phyloP scores from a whole-genome alignment of 2,113 vertebrate species.

The Dasypus novemcinctus region DNA sequence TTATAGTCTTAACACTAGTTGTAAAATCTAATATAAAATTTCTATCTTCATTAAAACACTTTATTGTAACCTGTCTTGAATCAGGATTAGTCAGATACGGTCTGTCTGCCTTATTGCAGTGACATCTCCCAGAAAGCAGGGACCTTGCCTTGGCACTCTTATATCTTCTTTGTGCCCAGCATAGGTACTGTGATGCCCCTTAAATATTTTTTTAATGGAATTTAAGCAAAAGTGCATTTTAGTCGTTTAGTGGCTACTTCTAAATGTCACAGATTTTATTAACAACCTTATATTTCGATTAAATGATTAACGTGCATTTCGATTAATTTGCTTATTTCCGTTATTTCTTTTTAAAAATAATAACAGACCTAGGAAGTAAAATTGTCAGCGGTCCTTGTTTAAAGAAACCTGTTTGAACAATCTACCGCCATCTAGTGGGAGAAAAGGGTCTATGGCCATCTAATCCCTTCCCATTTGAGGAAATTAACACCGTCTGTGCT shows the following conservation, averaged over 20 bases:
- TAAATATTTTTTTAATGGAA: constrained; percentile 34
- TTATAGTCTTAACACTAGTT: neutral
- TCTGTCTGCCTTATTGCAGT: neutral
- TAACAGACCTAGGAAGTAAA: neutral
- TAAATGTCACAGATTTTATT: neutral
- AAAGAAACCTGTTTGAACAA: constrained; percentile 18
- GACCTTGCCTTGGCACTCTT: neutral
- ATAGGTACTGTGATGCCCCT: neutral
- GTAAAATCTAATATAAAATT: neutral
- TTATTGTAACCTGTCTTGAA: neutral
- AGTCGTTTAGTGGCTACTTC: neutral
- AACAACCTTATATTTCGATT: neutral
- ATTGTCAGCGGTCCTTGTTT: neutral
- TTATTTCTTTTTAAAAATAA: constrained; percentile 15
- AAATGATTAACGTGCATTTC: neutral
- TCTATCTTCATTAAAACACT: neutral
- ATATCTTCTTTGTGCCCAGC: neutral
- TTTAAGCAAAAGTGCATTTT: constrained; percentile 29
- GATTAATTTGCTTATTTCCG: constrained; percentile 20
- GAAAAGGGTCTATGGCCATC: neutral
- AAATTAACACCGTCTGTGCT: neutral
- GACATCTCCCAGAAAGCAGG: neutral
- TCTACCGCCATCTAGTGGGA: constrained; percentile 51
- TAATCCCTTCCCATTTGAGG: neutral
- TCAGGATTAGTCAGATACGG: neutral